Conservation (phyloP, 2,888 invertebrate genomes). For the Drosophila prostipennis region DNA sequence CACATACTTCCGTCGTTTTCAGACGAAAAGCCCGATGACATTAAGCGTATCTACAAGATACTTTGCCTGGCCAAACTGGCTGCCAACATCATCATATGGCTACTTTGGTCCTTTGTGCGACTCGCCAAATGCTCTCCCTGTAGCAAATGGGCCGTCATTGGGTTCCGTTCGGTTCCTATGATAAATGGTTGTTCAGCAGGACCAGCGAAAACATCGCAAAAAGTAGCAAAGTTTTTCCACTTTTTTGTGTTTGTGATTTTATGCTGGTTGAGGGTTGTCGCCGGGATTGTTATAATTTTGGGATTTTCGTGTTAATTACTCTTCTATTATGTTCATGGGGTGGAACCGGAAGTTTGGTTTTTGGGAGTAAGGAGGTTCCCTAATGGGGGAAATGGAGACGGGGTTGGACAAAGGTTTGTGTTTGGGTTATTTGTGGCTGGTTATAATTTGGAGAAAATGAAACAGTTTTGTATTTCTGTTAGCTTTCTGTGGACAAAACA, state of each 20-base stretch:
- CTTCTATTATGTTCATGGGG: conserved; percentile 58
- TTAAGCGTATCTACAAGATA: conserved; percentile 54
- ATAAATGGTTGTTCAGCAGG: conserved; percentile 66
- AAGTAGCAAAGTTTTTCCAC: conserved; percentile 44
- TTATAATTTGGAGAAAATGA: conserved; percentile 1
- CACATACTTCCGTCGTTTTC: conserved; percentile 54
- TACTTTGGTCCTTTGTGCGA: conserved; percentile 55
- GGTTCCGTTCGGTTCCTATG: conserved; percentile 53
- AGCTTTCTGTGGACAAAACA: background rate
- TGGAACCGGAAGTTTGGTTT: conserved; percentile 43
- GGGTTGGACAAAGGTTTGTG: conserved; percentile 2
- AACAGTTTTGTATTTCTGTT: background rate
- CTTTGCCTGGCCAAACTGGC: conserved; percentile 57
- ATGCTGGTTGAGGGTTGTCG: conserved; percentile 46
- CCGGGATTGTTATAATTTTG: conserved; percentile 70
- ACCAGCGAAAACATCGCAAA: conserved; percentile 44
- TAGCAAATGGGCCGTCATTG: conserved; percentile 72
- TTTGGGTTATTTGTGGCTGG: background rate
- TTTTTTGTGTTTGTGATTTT: conserved; percentile 22
- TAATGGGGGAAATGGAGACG: conserved; percentile 25
- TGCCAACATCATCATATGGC: conserved; percentile 49
- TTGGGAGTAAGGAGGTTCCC: conserved; percentile 9
- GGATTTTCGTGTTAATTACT: conserved; percentile 76
- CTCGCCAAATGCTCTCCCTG: conserved; percentile 47
- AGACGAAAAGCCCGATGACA: conserved; percentile 63